Conservation (phyloP, 2,113 vertebrate species). For the Rhinolophus sinicus region DNA sequence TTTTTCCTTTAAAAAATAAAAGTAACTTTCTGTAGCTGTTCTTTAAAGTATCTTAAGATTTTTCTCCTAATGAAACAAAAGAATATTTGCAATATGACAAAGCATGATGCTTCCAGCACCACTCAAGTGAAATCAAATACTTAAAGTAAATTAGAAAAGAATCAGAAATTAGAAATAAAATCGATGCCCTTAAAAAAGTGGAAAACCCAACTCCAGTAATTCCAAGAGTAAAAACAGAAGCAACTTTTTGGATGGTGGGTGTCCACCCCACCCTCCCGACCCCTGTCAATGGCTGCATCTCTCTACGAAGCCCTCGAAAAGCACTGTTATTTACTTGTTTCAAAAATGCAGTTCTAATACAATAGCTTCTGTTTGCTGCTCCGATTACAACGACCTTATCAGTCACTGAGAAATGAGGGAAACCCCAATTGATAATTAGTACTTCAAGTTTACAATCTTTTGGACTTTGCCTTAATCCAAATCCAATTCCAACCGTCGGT, state of each 20-base stretch:
- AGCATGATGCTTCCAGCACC: not conserved
- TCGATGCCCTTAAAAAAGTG: not conserved
- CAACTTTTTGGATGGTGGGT: not conserved
- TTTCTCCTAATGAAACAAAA: conserved; percentile 20
- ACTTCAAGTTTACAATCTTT: not conserved
- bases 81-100: not conserved
- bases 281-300: not conserved
- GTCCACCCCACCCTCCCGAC: not conserved
- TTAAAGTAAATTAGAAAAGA: conserved; percentile 44
- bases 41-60: not conserved
- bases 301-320: not conserved
- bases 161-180: conserved; percentile 24
- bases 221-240: conserved; percentile 1
- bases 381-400: not conserved
- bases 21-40: not conserved
- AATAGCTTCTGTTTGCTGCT: not conserved
- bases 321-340: not conserved
- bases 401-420: not conserved
- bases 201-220: not conserved
- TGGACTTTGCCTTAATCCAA: conserved; percentile 59
- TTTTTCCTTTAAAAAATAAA: not conserved
- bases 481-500: not conserved
- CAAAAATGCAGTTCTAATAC: not conserved
- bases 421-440: not conserved
- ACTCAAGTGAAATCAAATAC: conserved; percentile 22